Evolutionary conservation across 2,888 invertebrate genomes (phyloP).

Genomic region (Periphyllus acericola): DNA sequence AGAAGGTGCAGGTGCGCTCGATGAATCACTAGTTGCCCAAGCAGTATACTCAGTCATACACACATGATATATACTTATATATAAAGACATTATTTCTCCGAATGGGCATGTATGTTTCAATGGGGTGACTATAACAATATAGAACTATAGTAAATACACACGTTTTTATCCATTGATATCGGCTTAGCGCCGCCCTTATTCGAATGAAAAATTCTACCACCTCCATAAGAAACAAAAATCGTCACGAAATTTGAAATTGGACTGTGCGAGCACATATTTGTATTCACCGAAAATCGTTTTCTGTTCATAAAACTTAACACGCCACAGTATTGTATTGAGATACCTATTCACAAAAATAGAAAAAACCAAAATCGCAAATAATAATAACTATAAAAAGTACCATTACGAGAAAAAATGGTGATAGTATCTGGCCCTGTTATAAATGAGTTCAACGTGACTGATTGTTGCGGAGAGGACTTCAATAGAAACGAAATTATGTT

Average conservation of each 20-base stretch:
- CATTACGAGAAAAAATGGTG: background rate
- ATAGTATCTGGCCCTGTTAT: background rate
- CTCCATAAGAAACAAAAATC: background rate
- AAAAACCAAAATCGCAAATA: background rate
- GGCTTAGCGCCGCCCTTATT: slow-evolving; percentile 24
- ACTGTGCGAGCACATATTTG: background rate
- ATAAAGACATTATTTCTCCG: slow-evolving; percentile 29
- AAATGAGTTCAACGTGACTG: slow-evolving; percentile 32
- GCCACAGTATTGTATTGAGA: background rate
- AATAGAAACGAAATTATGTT: background rate
- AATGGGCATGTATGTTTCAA: slow-evolving; percentile 26
- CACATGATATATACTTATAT: background rate
- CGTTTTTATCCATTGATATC: slow-evolving; percentile 11
- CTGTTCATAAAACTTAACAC: background rate
- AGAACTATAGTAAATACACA: background rate
- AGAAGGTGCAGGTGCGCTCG: slow-evolving; percentile 24
- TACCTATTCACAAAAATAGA: background rate
- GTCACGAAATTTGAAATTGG: background rate
- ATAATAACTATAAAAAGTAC: background rate
- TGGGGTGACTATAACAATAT: slow-evolving; percentile 31
- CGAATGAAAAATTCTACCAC: background rate
- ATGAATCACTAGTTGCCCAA: slow-evolving; percentile 25
- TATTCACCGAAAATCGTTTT: background rate
- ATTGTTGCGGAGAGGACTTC: background rate
- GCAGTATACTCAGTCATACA: background rate